Conservation (phyloP, 2,797 vertebrate species). For the Ctenopoma multispine region DNA sequence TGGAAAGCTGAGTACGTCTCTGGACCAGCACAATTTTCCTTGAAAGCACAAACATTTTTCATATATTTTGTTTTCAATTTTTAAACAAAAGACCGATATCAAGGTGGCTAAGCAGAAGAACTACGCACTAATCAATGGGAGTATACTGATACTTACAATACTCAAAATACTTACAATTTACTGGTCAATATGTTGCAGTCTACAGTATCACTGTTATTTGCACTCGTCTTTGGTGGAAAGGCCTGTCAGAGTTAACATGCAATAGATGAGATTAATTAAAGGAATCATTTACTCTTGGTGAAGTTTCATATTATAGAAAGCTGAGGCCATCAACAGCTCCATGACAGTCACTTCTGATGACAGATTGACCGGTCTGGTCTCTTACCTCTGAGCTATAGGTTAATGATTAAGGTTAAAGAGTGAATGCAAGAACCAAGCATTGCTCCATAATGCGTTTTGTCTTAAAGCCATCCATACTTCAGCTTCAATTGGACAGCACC, state of each 20-base stretch:
- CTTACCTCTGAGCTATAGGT: conserved; percentile 27
- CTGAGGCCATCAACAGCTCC: background rate
- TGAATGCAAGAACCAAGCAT: conserved; percentile 27
- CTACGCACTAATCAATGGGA: background rate
- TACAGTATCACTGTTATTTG: conserved; percentile 1
- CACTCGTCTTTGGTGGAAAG: conserved; percentile 22
- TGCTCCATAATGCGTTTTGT: conserved; percentile 45
- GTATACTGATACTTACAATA: no score
- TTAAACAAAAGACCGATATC: background rate
- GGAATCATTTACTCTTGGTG: conserved; percentile 28
- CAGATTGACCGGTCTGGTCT: no score
- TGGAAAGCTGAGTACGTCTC: background rate
- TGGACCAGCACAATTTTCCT: background rate
- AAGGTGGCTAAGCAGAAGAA: conserved; percentile 1
- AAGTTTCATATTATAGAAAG: background rate
- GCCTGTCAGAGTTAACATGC: background rate
- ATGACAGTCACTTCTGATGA: background rate
- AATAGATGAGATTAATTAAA: conserved; percentile 46
- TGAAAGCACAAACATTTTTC: conserved; percentile 5
- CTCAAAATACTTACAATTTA: background rate
- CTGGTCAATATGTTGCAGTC: background rate
- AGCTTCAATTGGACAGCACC: conserved; percentile 70
- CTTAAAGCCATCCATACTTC: conserved; percentile 60
- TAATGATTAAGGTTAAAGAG: conserved; percentile 49
- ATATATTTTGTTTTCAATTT: background rate